These are phyloP conservation scores for Gopherus flavomarginatus DNA, from an alignment of 2,113 vertebrate species.

Conservation along the genomic window DNA sequence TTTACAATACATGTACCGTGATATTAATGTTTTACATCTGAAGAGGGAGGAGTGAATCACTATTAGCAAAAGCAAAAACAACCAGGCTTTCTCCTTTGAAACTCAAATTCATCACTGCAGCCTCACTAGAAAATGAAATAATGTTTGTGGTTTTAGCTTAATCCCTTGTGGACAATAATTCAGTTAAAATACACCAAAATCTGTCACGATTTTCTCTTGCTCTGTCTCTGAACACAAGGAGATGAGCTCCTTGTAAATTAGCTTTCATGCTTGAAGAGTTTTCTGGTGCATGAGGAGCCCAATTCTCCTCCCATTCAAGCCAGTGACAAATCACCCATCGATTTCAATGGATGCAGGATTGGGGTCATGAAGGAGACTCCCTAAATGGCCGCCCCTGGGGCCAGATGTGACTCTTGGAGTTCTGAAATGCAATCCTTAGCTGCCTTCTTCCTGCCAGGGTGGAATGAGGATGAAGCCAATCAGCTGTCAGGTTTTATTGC, in stretches of 20 bases:
- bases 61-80: conserved; percentile 31
- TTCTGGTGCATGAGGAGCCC: conserved; percentile 31
- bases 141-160: conserved; percentile 53
- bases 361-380: conserved; percentile 4
- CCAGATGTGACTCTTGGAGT: not conserved
- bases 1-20: not conserved
- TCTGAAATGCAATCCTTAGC: not conserved
- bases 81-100: conserved; percentile 33
- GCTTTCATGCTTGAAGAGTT: conserved; percentile 67
- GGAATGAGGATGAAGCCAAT: not conserved
- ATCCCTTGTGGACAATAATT: conserved; percentile 28
- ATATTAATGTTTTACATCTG: not conserved
- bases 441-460: not conserved
- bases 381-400: not conserved
- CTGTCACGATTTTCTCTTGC: conserved; percentile 41
- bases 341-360: conserved; percentile 12
- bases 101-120: conserved; percentile 15
- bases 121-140: conserved; percentile 45
- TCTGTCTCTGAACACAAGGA: conserved; percentile 44
- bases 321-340: conserved; percentile 38
- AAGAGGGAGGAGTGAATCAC: not conserved
- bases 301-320: not conserved
- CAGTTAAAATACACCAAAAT: conserved; percentile 60
- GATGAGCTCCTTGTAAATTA: conserved; percentile 67
- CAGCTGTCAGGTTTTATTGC: not conserved